Evolutionary conservation across 2,797 vertebrate species (phyloP), one percentile per base, ranked within the genome.

Genomic region (Chromobotia macracanthus): DNA sequence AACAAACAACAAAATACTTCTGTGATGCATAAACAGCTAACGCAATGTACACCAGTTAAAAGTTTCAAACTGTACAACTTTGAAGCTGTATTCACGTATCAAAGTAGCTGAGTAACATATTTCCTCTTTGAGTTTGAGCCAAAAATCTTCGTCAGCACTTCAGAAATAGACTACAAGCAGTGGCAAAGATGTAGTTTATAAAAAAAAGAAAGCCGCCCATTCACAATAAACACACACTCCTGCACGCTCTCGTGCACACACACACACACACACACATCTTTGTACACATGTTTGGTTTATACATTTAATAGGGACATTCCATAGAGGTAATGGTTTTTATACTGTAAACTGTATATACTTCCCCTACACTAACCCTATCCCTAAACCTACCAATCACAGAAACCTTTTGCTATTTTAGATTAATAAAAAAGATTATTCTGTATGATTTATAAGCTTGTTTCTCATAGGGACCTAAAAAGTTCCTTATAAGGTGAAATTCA

Each of bases 171-270:
- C 78, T 51, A 10, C n/a, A 60, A 69, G 74, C 65, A 58, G 18
- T 31, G 5, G 35, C 35, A 38, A 38, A 31, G 55, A 48, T 7
- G 50, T 21, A 23, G 72, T 58, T 79, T 79, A 77, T 78, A 79
- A 80, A 75, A 51, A 21, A 12, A 76, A 81, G 81, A 61, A 66
- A 23, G 18, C 3, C 71, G 53, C 53, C 79, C 61, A 80, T 72
- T 66, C 70, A 67, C 61, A 75, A 67, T 41, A 75, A 64, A 51
- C 73, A 65, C 50, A 66, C 38, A 23, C 55, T 63, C 58, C 41
- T 21, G 35, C 67, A 63, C 41, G 15, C 3, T 6, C 53, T 53
- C 11, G 3, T 48, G 16, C 41, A 2, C 28, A 5, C 23, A 15
- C 56, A 11, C 16, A 5, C 31, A 3, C 31, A 31, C 31, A 31